Conservation (phyloP, 2,888 invertebrate genomes). For the Meiosimyza platycephala region DNA sequence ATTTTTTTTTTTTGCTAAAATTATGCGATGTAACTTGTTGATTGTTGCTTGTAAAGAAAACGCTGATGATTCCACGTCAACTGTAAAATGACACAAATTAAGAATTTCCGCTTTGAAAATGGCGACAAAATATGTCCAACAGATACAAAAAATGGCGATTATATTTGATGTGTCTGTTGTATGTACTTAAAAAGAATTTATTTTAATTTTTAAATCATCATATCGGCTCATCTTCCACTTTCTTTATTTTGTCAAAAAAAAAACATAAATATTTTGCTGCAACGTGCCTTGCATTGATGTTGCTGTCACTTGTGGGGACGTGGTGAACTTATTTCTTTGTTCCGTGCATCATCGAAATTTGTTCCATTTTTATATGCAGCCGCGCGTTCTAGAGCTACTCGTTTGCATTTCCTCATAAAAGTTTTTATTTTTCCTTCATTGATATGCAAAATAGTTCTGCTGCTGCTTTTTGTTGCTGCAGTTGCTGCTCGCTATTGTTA, state of each 20-base stretch:
- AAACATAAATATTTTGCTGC: too few species aligned
- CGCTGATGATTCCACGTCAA: too few species aligned
- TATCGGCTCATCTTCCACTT: too few species aligned
- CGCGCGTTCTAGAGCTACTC: conserved; percentile 9
- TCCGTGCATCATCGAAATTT: neutral
- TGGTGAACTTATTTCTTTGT: neutral
- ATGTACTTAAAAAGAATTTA: too few species aligned
- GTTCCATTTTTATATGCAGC: conserved; percentile 23
- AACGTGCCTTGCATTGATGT: too few species aligned
- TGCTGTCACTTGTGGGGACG: neutral
- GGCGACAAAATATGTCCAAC: conserved; percentile 49
- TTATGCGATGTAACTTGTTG: too few species aligned
- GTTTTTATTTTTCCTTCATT: conserved; percentile 30
- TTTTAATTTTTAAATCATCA: too few species aligned
- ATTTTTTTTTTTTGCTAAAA: too few species aligned
- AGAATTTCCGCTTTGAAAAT: conserved; percentile 61
- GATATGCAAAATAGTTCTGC: conserved; percentile 28
- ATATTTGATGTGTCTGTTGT: too few species aligned
- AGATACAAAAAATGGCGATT: too few species aligned
- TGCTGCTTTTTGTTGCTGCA: conserved; percentile 16
- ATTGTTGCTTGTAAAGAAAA: too few species aligned
- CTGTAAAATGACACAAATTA: conserved; percentile 50
- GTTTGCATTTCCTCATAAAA: conserved; percentile 17
- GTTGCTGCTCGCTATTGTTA: conserved; percentile 18
- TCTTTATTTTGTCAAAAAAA: too few species aligned